phyloP scores from a whole-genome alignment of 2,888 invertebrate species.

The Glyphotaelius pellucidus region DNA sequence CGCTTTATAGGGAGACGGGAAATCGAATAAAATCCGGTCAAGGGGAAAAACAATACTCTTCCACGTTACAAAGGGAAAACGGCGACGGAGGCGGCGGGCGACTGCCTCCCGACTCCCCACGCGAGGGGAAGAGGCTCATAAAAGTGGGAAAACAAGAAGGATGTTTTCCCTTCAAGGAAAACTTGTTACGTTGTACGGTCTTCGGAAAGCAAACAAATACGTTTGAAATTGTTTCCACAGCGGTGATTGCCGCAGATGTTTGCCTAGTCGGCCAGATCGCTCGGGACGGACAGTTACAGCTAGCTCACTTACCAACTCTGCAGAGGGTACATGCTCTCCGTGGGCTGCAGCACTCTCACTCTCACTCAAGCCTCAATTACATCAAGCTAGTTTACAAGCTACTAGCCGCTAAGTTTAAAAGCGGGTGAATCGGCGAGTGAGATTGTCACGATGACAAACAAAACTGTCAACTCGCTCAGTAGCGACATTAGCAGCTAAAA shows the following conservation, averaged over 20 bases:
- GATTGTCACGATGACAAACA: too few relatives aligned
- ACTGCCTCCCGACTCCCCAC: background rate
- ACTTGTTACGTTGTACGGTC: slow-evolving; percentile 61
- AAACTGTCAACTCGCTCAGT: too few relatives aligned
- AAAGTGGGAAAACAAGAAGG: slow-evolving; percentile 56
- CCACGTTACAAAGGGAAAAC: slow-evolving; percentile 50
- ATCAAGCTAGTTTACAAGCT: too few relatives aligned
- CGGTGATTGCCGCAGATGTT: slow-evolving; percentile 64
- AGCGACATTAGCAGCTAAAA: too few relatives aligned
- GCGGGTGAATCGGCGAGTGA: too few relatives aligned
- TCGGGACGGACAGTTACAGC: slow-evolving; percentile 28
- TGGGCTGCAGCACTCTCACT: background rate
- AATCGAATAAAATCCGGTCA: slow-evolving; percentile 67
- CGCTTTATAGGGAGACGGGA: slow-evolving; percentile 64
- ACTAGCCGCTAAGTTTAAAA: too few relatives aligned
- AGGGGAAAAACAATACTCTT: slow-evolving; percentile 66
- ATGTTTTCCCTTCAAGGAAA: slow-evolving; percentile 59
- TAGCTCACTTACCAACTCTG: slow-evolving; percentile 4
- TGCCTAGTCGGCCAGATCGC: slow-evolving; percentile 51
- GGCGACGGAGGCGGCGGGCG: slow-evolving; percentile 43
- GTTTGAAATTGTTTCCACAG: slow-evolving; percentile 62
- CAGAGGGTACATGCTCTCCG: background rate
- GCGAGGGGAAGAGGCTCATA: slow-evolving; percentile 43
- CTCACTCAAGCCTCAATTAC: too few relatives aligned
- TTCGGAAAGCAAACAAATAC: slow-evolving; percentile 63